A percentile compares a stretch with the other conserved stretches of the same genome.
These are phyloP conservation scores for Mercenaria mercenaria DNA, from an alignment of 1,140 invertebrate species.

Conservation along the genomic window DNA sequence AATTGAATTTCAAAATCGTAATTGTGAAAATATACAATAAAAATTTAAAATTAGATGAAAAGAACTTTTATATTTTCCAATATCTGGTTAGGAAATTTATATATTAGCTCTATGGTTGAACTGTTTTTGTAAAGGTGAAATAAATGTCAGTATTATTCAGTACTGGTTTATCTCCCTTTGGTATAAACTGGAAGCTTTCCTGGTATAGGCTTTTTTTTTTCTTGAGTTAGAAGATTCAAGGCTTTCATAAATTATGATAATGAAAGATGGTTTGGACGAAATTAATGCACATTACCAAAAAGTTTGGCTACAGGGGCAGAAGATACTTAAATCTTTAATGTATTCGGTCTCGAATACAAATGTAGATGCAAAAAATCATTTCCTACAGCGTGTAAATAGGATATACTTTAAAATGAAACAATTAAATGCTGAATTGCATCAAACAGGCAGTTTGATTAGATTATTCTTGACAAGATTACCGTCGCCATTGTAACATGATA, in stretches of 20 bases:
- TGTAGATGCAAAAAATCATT: not conserved
- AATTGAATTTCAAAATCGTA: not conserved
- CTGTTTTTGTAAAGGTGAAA: too few species aligned
- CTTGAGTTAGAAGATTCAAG: not conserved
- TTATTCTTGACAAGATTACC: too few species aligned
- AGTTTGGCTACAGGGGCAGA: not conserved
- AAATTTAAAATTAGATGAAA: too few species aligned
- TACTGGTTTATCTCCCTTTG: not conserved
- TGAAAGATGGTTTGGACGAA: too few species aligned
- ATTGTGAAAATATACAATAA: not conserved
- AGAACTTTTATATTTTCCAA: too few species aligned
- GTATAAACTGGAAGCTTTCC: not conserved
- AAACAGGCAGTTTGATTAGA: too few species aligned
- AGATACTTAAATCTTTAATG: not conserved
- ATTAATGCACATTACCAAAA: too few species aligned
- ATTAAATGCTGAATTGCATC: too few species aligned
- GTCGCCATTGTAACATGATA: too few species aligned
- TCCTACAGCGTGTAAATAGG: not conserved
- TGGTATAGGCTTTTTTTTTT: not conserved
- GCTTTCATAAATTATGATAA: conserved; percentile 4
- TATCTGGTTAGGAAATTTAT: too few species aligned
- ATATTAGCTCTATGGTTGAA: too few species aligned
- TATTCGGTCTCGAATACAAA: not conserved
- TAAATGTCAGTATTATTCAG: too few species aligned
- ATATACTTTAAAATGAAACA: not conserved